Conservation (phyloP, 2,797 vertebrate genomes). For the Phyllotis vaccarum region DNA sequence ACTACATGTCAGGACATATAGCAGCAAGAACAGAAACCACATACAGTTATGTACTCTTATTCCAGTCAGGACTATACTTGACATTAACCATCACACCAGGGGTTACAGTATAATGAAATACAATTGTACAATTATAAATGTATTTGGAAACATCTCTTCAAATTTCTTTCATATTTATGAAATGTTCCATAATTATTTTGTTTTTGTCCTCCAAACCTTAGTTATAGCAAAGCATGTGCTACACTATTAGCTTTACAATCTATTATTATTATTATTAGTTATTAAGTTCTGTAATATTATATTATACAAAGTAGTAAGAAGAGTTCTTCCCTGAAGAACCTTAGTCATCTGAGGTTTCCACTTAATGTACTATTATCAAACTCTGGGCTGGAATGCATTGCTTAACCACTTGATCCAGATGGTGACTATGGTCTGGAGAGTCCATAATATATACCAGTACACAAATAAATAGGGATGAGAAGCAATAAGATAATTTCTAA, state of each 20-base stretch:
- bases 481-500: neutral
- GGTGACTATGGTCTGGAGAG: neutral
- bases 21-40: too few species aligned
- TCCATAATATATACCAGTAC: neutral
- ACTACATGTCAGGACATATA: too few species aligned
- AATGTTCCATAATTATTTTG: neutral
- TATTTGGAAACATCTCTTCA: neutral
- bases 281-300: neutral
- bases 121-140: neutral
- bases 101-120: too few species aligned
- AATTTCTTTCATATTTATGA: conserved; percentile 21
- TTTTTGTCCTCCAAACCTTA: neutral
- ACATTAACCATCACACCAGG: neutral
- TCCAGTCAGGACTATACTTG: neutral
- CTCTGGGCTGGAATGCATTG: neutral
- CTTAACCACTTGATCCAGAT: neutral
- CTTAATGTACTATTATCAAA: neutral
- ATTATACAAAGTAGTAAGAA: neutral
- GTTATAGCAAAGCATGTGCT: neutral
- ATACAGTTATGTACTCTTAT: neutral
- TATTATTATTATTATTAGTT: neutral
- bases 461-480: neutral
- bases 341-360: neutral
- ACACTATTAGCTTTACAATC: neutral
- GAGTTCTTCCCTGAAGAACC: neutral